Conservation (phyloP, 1,140 invertebrate species). For the Oedothorax gibbosus region DNA sequence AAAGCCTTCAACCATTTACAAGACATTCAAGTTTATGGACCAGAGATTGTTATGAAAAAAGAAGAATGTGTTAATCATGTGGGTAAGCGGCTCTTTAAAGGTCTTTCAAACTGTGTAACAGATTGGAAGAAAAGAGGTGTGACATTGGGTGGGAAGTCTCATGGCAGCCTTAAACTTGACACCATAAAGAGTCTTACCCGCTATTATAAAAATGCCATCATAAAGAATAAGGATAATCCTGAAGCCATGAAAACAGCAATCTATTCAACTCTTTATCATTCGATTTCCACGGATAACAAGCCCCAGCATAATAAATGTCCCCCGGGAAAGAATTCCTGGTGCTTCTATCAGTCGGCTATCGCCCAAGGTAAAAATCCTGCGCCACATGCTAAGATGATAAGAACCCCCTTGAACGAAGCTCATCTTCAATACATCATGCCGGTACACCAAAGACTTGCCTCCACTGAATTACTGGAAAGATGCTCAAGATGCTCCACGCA, state of each 20-base stretch:
- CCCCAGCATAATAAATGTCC: neutral
- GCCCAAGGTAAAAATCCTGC: neutral
- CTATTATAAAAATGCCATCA: neutral
- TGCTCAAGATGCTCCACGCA: conserved; percentile 8
- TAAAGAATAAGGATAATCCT: neutral
- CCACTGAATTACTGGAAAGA: neutral
- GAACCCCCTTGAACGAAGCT: neutral
- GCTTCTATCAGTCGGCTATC: neutral
- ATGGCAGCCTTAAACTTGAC: neutral
- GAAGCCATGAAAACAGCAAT: neutral
- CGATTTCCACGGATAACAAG: neutral
- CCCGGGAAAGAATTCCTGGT: neutral
- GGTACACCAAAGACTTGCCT: neutral
- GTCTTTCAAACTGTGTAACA: neutral
- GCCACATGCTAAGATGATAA: neutral
- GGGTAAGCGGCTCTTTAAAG: neutral
- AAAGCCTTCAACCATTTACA: too few relatives aligned
- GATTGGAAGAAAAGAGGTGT: neutral
- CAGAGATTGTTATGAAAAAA: neutral
- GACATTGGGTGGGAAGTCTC: neutral
- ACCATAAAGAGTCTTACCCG: neutral
- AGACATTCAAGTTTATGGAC: too few relatives aligned
- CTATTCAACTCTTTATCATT: neutral
- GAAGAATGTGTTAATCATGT: neutral
- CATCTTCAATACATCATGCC: conserved; percentile 8